These are phyloP conservation scores for Rhipidura dahli DNA, from an alignment of 2,113 vertebrate genomes.

Conservation along the genomic window DNA sequence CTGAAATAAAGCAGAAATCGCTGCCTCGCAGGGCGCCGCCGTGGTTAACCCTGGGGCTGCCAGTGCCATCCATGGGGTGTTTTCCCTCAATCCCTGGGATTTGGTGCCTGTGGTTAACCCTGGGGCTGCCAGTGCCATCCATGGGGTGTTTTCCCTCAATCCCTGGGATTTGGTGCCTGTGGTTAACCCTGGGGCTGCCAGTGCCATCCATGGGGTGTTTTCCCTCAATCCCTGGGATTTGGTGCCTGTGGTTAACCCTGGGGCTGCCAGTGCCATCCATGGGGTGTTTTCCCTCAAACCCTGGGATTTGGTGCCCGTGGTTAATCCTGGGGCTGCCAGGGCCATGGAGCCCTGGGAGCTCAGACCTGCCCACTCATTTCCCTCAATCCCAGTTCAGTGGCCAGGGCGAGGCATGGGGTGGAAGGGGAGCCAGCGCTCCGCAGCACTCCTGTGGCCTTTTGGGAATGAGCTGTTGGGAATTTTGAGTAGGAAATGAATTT, in stretches of 20 bases:
- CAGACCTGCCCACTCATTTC: background rate
- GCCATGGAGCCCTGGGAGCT: background rate
- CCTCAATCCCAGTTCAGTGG: background rate
- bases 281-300: background rate
- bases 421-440: background rate
- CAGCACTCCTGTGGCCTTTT: background rate
- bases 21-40: conserved; percentile 49
- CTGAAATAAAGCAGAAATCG: conserved; percentile 85
- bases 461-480: background rate
- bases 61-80: background rate
- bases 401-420: fast-evolving
- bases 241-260: background rate
- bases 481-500: conserved; percentile 4
- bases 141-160: too few relatives aligned
- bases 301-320: background rate
- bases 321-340: conserved; percentile 66
- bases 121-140: too few relatives aligned
- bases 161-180: background rate
- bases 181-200: background rate
- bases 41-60: conserved; percentile 75
- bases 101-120: background rate
- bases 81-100: background rate
- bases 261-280: background rate
- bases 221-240: background rate
- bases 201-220: background rate